These are phyloP conservation scores for Leptodactylus fuscus DNA, from an alignment of 2,113 vertebrate species.

Conservation along the genomic window DNA sequence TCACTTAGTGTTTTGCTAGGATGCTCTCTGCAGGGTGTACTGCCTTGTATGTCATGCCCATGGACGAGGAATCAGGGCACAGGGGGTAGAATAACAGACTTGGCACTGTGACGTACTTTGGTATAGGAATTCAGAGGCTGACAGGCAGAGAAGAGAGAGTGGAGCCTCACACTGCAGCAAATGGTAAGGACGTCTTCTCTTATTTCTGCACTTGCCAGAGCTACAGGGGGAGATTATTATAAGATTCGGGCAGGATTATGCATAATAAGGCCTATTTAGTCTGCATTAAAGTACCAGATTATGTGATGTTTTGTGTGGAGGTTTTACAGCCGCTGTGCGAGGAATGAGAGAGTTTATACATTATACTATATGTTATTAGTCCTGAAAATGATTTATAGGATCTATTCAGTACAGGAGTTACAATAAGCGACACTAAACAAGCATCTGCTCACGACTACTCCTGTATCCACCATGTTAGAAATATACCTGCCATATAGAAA, in stretches of 20 bases:
- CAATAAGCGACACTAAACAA: too few species aligned
- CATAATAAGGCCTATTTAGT: slow-evolving; percentile 3
- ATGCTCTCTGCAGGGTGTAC: neutral
- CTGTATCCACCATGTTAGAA: neutral
- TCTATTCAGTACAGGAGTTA: too few species aligned
- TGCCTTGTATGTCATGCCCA: neutral
- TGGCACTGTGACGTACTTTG: slow-evolving; percentile 43
- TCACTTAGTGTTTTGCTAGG: neutral
- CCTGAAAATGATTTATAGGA: too few species aligned
- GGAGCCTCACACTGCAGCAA: slow-evolving; percentile 57
- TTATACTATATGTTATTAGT: too few species aligned
- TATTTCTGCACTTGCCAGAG: slow-evolving; percentile 18
- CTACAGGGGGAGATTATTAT: slow-evolving; percentile 32
- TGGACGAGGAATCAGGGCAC: slow-evolving; percentile 19
- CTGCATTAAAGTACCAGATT: slow-evolving; percentile 19
- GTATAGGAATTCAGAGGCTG: slow-evolving; percentile 38
- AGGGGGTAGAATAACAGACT: slow-evolving; percentile 28
- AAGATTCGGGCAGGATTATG: slow-evolving; percentile 18
- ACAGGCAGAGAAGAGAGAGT: slow-evolving; percentile 40
- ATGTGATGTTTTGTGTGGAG: neutral
- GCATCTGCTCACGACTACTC: too few species aligned
- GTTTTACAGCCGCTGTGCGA: neutral
- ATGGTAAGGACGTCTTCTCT: slow-evolving; percentile 55
- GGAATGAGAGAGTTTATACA: neutral
- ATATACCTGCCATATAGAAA: neutral